Conservation (phyloP, 2,888 invertebrate species). For the Macrosoma leucophasiata region DNA sequence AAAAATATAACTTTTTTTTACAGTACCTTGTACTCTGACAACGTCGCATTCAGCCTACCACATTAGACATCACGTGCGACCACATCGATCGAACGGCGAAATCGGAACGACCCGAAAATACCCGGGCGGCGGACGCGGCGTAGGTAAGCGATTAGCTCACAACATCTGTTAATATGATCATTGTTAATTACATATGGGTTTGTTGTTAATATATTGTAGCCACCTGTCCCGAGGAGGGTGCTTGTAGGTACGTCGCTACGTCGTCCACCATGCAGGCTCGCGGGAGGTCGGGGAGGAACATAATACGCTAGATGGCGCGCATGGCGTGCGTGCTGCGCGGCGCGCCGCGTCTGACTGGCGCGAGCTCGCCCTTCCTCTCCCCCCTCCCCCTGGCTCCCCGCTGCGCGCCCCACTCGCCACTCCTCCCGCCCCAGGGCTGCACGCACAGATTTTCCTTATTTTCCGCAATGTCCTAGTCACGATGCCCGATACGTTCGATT, state of each 20-base stretch:
- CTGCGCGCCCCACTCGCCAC: slow-evolving; percentile 36
- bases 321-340: slow-evolving; percentile 70
- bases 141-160: slow-evolving; percentile 73
- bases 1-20: slow-evolving; percentile 24
- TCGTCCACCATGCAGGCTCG: slow-evolving; percentile 98
- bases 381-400: slow-evolving; percentile 25
- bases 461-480: too few relatives aligned
- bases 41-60: slow-evolving; percentile 38
- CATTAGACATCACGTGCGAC: slow-evolving; percentile 49
- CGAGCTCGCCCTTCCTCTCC: slow-evolving; percentile 29
- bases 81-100: slow-evolving; percentile 50
- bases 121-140: slow-evolving; percentile 68
- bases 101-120: slow-evolving; percentile 66
- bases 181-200: slow-evolving; percentile 76
- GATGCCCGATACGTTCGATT: too few relatives aligned
- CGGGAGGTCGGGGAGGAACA: slow-evolving; percentile 95
- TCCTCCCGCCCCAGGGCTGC: slow-evolving; percentile 47
- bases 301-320: slow-evolving; percentile 74
- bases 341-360: slow-evolving; percentile 71
- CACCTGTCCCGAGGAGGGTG: slow-evolving; percentile 97
- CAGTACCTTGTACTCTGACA: slow-evolving; percentile 33
- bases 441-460: too few relatives aligned
- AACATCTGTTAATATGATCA: slow-evolving; percentile 76
- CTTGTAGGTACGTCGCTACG: slow-evolving; percentile 95
- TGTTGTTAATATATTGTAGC: slow-evolving; percentile 74